These are phyloP conservation scores for Acrocephalus kingi DNA, from an alignment of 2,113 vertebrate species.

Conservation along the genomic window DNA sequence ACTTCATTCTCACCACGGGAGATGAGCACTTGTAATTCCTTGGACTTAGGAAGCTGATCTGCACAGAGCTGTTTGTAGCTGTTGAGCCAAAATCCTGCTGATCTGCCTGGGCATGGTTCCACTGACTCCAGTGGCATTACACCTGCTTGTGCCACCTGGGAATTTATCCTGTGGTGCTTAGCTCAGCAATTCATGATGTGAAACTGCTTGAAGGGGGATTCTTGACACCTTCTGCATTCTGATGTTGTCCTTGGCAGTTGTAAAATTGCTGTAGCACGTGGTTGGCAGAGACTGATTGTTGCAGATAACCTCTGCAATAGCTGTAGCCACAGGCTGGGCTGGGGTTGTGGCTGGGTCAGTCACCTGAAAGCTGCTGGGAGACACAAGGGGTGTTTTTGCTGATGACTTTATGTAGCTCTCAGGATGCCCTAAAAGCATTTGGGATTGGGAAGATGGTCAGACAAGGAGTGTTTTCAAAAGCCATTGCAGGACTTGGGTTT, in stretches of 20 bases:
- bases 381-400: neutral
- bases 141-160: neutral
- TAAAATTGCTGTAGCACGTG: neutral
- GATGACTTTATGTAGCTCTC: accelerated
- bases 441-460: neutral
- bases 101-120: neutral
- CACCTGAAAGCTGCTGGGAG: neutral
- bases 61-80: neutral
- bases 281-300: neutral
- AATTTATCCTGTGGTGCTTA: neutral
- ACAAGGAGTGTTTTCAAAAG: neutral
- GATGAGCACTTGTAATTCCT: neutral
- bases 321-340: neutral
- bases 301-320: neutral
- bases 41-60: neutral
- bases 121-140: neutral
- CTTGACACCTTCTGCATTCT: neutral
- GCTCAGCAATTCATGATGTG: neutral
- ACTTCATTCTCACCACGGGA: neutral
- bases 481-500: neutral
- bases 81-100: neutral
- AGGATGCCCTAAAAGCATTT: neutral
- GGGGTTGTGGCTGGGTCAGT: neutral
- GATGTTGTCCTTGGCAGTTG: neutral
- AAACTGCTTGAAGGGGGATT: neutral